Conservation (phyloP, 2,113 vertebrate species). For the Gallinago media region DNA sequence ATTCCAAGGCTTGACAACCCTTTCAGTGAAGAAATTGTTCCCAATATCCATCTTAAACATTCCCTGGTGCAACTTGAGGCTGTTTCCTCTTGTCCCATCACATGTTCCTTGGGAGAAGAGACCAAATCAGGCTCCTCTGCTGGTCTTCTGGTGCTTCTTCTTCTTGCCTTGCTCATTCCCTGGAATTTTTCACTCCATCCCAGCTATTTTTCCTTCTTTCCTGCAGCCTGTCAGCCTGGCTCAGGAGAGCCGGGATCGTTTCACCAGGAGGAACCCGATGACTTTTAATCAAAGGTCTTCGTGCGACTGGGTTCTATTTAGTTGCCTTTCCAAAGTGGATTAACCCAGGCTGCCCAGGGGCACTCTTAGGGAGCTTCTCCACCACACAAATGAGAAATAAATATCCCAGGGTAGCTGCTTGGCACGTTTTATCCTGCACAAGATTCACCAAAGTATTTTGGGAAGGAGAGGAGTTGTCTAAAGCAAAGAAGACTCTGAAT, state of each 20-base stretch:
- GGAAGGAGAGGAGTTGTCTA: not conserved
- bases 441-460: not conserved
- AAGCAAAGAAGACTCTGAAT: not conserved
- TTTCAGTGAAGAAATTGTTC: not conserved
- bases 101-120: not conserved
- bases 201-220: not conserved
- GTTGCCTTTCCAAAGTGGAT: not conserved
- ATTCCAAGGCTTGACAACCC: not conserved
- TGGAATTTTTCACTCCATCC: not conserved
- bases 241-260: not conserved
- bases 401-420: not conserved
- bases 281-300: not conserved
- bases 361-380: not conserved
- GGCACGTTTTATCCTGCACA: not conserved
- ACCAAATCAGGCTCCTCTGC: not conserved
- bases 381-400: not conserved
- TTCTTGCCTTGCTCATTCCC: not conserved
- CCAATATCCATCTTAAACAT: not conserved
- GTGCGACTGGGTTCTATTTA: not conserved
- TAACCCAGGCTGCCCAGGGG: not conserved
- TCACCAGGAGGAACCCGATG: not conserved
- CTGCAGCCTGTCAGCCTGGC: not conserved
- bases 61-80: not conserved
- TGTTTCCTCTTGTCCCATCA: not conserved
- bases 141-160: not conserved